These are phyloP conservation scores for Cuculus canorus DNA, from an alignment of 2,797 vertebrate genomes.

Conservation along the genomic window DNA sequence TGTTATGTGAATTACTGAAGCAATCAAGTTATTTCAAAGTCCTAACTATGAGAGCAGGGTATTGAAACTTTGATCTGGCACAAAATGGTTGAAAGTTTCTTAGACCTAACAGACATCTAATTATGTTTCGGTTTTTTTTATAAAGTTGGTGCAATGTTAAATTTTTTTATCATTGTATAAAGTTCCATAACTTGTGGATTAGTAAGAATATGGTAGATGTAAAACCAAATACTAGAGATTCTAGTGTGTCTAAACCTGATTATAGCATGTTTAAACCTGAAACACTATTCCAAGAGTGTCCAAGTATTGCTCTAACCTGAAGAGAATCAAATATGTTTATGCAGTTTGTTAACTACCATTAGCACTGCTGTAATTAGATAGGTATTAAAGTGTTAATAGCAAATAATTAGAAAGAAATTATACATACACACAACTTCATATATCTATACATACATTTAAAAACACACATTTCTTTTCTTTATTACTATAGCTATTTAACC, in stretches of 20 bases:
- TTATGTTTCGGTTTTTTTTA: neutral
- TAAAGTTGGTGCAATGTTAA: neutral
- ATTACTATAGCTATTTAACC: no score
- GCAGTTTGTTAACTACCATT: neutral
- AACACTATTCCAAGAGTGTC: neutral
- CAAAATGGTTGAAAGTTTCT: neutral
- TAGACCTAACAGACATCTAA: neutral
- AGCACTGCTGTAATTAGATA: neutral
- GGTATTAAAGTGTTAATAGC: neutral
- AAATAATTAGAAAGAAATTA: neutral
- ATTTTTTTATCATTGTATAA: neutral
- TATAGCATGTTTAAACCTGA: neutral
- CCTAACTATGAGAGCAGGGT: accelerated
- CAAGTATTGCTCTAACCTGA: neutral
- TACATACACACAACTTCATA: neutral
- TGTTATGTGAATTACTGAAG: neutral
- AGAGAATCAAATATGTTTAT: neutral
- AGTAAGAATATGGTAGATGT: neutral
- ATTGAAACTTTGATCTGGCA: neutral
- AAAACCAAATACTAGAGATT: neutral
- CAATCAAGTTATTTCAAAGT: neutral
- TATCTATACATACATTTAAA: accelerated
- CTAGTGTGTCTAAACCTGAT: neutral
- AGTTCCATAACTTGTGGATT: neutral
- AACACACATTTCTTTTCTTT: no score